Percentiles rank a stretch among this genome's conserved stretches.
Conservation (phyloP, 2,113 vertebrate genomes). For the Lanius collurio region DNA sequence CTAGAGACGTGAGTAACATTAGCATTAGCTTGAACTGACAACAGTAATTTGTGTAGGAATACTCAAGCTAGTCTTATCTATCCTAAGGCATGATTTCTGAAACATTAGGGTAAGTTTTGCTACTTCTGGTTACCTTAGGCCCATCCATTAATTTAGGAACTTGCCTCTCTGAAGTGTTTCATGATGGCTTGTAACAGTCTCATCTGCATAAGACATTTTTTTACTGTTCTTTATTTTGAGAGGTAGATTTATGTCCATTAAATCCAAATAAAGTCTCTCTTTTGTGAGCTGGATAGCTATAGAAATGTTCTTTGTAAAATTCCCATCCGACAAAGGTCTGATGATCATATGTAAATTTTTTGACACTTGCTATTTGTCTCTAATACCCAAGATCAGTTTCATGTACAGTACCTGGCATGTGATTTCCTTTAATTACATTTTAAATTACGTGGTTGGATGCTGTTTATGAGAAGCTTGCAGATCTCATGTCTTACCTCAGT, state of each 20-base stretch:
- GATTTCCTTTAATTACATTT: neutral
- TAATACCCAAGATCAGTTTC: neutral
- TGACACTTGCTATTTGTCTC: neutral
- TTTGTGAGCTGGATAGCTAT: neutral
- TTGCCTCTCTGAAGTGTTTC: neutral
- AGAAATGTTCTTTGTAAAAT: neutral
- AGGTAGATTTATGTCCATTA: neutral
- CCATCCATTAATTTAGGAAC: neutral
- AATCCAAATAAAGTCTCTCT: neutral
- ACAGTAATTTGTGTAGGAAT: neutral
- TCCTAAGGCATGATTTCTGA: neutral
- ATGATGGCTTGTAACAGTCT: neutral
- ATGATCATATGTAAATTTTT: neutral
- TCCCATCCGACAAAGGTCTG: neutral
- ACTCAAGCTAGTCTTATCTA: neutral
- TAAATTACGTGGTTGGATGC: neutral
- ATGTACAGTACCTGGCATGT: neutral
- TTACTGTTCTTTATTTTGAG: neutral
- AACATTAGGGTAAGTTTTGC: neutral
- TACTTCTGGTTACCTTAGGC: neutral
- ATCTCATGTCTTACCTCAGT: neutral
- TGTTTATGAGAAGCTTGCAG: neutral
- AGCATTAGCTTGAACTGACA: neutral
- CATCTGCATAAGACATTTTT: neutral
- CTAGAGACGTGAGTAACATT: neutral